These are phyloP conservation scores for Oscheius sp. DNA, from an alignment of 2,888 invertebrate species.

Conservation along the genomic window DNA sequence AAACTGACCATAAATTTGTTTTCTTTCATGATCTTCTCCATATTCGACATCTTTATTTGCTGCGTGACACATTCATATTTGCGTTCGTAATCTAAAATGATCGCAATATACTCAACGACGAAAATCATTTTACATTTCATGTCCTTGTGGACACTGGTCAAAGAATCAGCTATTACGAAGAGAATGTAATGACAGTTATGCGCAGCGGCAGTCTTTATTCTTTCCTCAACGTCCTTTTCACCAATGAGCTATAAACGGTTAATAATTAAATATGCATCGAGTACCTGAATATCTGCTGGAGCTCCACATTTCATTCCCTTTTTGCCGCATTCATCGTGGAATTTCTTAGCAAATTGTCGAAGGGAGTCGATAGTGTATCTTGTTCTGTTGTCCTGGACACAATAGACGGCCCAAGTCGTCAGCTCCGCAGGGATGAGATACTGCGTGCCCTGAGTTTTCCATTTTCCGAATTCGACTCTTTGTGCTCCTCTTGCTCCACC, in stretches of 20 bases:
- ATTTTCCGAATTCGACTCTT: slow-evolving; percentile 19
- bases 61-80: slow-evolving; percentile 56
- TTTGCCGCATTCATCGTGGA: background rate
- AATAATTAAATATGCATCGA: background rate
- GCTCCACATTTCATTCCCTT: slow-evolving; percentile 11
- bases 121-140: background rate
- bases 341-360: background rate
- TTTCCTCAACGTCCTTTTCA: slow-evolving; percentile 17
- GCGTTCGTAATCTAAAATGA: slow-evolving; percentile 48
- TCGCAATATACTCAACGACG: background rate
- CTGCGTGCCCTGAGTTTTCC: slow-evolving; percentile 30
- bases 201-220: slow-evolving; percentile 32
- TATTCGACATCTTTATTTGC: slow-evolving; percentile 48
- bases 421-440: slow-evolving; percentile 10
- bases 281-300: slow-evolving; percentile 22
- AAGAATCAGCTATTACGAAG: slow-evolving; percentile 39
- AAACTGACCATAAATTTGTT: background rate
- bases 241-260: slow-evolving; percentile 1
- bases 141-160: slow-evolving; percentile 39
- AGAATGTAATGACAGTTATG: slow-evolving; percentile 36
- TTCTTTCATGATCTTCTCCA: slow-evolving; percentile 22
- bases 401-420: slow-evolving; percentile 18
- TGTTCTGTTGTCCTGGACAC: background rate
- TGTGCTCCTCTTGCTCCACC: background rate
- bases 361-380: background rate